A percentile compares a stretch with the other conserved stretches of the same genome.
phyloP scores from a whole-genome alignment of 2,888 invertebrate genomes.

The Plagodis dolabraria region DNA sequence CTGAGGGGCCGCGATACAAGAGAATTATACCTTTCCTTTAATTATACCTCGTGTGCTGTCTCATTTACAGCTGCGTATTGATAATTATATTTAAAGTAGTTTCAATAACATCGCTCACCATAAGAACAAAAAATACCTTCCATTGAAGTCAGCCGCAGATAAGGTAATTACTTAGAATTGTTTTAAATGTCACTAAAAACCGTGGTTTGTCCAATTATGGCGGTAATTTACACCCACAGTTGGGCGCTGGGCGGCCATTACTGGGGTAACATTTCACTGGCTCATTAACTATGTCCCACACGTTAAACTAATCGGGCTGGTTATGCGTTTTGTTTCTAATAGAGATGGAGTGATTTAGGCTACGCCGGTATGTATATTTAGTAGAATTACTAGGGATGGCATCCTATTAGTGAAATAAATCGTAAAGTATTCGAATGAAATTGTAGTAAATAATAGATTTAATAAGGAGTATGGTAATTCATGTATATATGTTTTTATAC shows the following conservation, averaged over 20 bases:
- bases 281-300: slow-evolving; percentile 67
- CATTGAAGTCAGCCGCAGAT: slow-evolving; percentile 19
- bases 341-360: slow-evolving; percentile 6
- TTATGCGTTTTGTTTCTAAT: slow-evolving; percentile 50
- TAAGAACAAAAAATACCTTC: slow-evolving; percentile 19
- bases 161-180: slow-evolving; percentile 31
- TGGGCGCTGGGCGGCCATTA: slow-evolving; percentile 41
- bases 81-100: neutral
- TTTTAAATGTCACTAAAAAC: slow-evolving; percentile 40
- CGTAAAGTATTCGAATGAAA: too few species aligned
- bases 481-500: too few species aligned
- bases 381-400: too few species aligned
- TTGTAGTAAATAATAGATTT: too few species aligned
- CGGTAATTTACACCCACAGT: slow-evolving; percentile 38
- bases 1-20: too few species aligned
- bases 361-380: slow-evolving; percentile 4
- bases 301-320: slow-evolving; percentile 62
- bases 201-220: slow-evolving; percentile 41
- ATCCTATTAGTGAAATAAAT: too few species aligned
- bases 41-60: too few species aligned
- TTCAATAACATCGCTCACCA: neutral
- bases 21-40: too few species aligned
- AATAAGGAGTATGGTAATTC: too few species aligned
- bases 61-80: neutral
- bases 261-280: slow-evolving; percentile 56